Evolutionary conservation across 1,140 invertebrate genomes (phyloP), one percentile per base, ranked within the genome.

Genomic region (Ephestia elutella): DNA sequence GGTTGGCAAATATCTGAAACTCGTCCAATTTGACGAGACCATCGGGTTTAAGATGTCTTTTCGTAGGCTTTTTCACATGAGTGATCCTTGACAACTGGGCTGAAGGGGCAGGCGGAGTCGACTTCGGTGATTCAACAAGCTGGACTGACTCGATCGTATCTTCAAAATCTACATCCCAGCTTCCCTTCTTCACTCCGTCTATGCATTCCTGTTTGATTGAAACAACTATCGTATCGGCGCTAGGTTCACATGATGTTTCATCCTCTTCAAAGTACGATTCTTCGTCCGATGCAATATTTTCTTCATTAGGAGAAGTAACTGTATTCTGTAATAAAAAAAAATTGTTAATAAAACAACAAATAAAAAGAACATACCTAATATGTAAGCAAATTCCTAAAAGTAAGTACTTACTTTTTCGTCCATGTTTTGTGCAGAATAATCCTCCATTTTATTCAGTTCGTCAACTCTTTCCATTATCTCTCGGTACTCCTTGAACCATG

Each of bases 1-100:
- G 51, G 17, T 60, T 35, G 10, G 59, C 59, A 15, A 56, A 60
- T 17, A 25, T n/a, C 18, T 60, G 53, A 17, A 60, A 60, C 44
- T 60, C 59, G 17, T 60, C 59, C 13, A 15, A 5, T n/a, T 25
- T 25, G 7, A 25, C 3, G 7, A 5, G 10, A 53, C 21, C 2
- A 53, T 53, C 50, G 5, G 15, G 5, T 44, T 44, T 44, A 15
- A 9, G 38, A 15, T 9, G 13, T 44, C 15, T 44, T n/a, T 17
- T 44, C 32, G 13, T 10, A 10, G 8, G 8, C 13, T 35, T 35
- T 13, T 35, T 35, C 1, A 10, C 32, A 13, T 4, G 10, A 11
- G 32, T 9, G 13, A 35, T 35, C 32, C 13, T 44, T 44, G 13
- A 15, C 38, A 17, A 13, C 38, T 44, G 13, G 5, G n/a, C 13